Base-by-base conservation (phyloP, 2,797 vertebrate genomes). In the Cossypha dichroa region DNA sequence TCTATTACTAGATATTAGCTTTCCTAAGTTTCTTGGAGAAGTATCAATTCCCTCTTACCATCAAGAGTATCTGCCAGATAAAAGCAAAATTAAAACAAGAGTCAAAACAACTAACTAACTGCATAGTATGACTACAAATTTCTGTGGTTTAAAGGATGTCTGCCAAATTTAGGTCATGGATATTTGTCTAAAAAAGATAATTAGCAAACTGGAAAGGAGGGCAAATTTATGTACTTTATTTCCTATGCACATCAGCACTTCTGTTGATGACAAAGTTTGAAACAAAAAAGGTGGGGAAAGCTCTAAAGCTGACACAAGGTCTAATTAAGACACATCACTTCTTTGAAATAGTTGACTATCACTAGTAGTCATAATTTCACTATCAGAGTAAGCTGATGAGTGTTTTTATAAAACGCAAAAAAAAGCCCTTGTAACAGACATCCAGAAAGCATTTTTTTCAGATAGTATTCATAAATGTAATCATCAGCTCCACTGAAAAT, bases 161-260 rank as follows among this genome's bases (percentile, higher is more conserved):
- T 93, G 74, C 66, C 69, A 88, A 85, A 92, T 92, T 56, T 78
- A 90, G 76, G 69, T 81, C 54, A 75, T 25, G 21, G 46, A 20
- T 68, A 72, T 80, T 63, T 84, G 26, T 78, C 73, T 68, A 72
- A 81, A 85, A 70, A 74, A 33, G 25, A 81, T 88, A 90, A 90
- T 88, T 75, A 93, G 73, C 38, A 84, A 41, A 45, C 34, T 77
- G 54, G n/a, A 93, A 93, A 77, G 29, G n/a, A 94, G 66, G 51
- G 45, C 8, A 88, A 88, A 80, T 46, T 46, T 59, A 85, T 74
- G n/a, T 49, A 28, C 15, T 18, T 49, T 75, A n/a, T 31, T 56
- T 72, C 56, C 56, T 64, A 22, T 48, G 64, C 45, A 62, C 17
- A 17, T 70, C 48, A 90, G 43, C 36, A 36, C 20, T 73, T 79